Base-by-base conservation (phyloP, 2,888 invertebrate genomes). In the Romanomermis culicivorax region DNA sequence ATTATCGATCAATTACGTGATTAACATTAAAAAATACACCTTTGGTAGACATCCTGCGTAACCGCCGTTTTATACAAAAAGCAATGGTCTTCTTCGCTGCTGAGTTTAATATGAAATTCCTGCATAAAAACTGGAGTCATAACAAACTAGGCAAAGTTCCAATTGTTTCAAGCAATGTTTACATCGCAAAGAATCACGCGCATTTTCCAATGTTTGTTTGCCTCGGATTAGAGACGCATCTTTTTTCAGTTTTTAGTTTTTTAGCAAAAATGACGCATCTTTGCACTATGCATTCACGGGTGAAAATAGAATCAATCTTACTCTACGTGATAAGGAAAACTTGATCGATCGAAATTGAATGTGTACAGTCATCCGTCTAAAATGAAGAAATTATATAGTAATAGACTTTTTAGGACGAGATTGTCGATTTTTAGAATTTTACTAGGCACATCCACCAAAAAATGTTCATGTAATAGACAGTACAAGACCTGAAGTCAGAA, bases 1-100 rank as follows among this genome's bases (percentile, higher is more conserved):
- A 36, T 36, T 36, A 36, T 36, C 36, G 36, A 36, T 36, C 17
- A 36, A 36, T 36, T 36, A 36, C 36, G 11, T 11, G 17, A 45
- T 45, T 45, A 23, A 45, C 7, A n/a, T 20, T 17, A 45, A 45
- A 20, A 14, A 27, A 25, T 11, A 49, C 27, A 49, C 50, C 50
- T 49, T 27, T 29, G 50, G 27, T 49, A 29, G 7, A 7, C 50
- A 3, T 49, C 50, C 4, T 7, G 50, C 11, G 50, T 49, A 27
- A 49, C 27, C 3, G 20, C 50, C 7, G 50, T 27, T 49, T 29
- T 25, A 27, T 49, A 49, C 23, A 49, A 49, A 27, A 49, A 49
- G 20, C 50, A 27, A 49, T 49, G 4, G 20, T 49, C 50, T 20
- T 49, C 50, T 27, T 49, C 50, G 50, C 50, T 49, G 27, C 27